Base-by-base conservation (phyloP, 2,888 invertebrate species). In the Troides helena region DNA sequence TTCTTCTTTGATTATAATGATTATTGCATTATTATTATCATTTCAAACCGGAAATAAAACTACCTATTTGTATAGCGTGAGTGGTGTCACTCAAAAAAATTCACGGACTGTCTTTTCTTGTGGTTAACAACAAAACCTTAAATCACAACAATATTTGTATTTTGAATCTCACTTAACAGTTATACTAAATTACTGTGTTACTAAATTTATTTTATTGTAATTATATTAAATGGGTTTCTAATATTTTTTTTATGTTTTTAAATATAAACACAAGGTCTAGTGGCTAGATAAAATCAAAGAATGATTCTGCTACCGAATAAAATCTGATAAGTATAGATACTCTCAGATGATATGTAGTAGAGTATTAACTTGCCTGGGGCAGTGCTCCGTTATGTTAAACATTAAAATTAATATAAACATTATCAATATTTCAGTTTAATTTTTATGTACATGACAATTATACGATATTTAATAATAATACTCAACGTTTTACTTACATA, bases 221-320 rank as follows among this genome's bases (percentile, higher is more conserved):
- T 14, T 50, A 14, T 17, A 50, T 50, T 12, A n/a, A 53, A 53
- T n/a, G 6, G 7, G 5, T 53, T n/a, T 53, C 53, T 53, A n/a
- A 53, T 30, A 53, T 8, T 7, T 12, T 53, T n/a, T 2, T 53
- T 53, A n/a, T 53, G 1, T n/a, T 53, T 53, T 53, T 53, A 53
- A n/a, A n/a, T 53, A 53, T 53, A n/a, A 53, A 53, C 18, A 46
- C 12, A 10, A 58, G 18, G 23, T 58, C n/a, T 23, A 43, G n/a
- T 80, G 85, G 89, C 88, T 90, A 90, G 89, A 89, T 85, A 77
- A 88, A 86, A 89, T 90, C 90, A 90, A 90, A 90, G 87, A 88
- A 58, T 58, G 12, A 58, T 23, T 58, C 57, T 25, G 81, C 83
- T 84, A 84, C 84, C 85, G 85, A 86, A 23, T 53, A 53, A n/a